Evolutionary conservation across 2,888 invertebrate genomes (phyloP).

Genomic region (Ochropacha duplaris): DNA sequence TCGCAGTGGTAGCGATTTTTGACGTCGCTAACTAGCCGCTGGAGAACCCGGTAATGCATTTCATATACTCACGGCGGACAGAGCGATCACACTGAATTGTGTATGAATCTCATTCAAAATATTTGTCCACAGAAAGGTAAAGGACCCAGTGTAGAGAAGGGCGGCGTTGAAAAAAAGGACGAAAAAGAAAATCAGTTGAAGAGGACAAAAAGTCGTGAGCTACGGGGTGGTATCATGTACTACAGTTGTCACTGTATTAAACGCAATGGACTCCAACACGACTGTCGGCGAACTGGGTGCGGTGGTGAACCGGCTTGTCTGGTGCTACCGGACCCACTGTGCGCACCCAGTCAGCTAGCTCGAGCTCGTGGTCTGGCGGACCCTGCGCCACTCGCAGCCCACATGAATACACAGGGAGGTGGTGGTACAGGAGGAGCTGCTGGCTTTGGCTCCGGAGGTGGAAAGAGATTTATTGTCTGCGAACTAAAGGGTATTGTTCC

Average conservation of each 20-base stretch:
- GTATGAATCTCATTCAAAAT: conserved; percentile 10
- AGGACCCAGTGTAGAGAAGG: conserved; percentile 54
- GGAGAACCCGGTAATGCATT: conserved; percentile 56
- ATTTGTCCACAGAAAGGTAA: conserved; percentile 56
- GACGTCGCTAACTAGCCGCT: conserved; percentile 39
- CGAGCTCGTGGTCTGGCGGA: conserved; percentile 72
- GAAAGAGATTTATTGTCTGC: conserved; percentile 74
- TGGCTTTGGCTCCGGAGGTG: conserved; percentile 40
- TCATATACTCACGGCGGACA: conserved; percentile 62
- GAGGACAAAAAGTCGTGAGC: conserved; percentile 77
- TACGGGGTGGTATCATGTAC: conserved; percentile 81
- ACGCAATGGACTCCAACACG: conserved; percentile 84
- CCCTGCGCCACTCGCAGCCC: conserved; percentile 59
- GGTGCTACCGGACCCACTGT: conserved; percentile 78
- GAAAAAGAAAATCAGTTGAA: conserved; percentile 74
- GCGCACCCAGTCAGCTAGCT: conserved; percentile 79
- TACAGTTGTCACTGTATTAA: conserved; percentile 83
- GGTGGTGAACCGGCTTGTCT: conserved; percentile 79
- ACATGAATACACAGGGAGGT: conserved; percentile 45
- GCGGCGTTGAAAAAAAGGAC: conserved; percentile 63
- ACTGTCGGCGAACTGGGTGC: conserved; percentile 80
- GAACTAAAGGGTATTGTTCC: conserved; percentile 69
- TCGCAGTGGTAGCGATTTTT: conserved; percentile 67
- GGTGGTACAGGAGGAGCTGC: conserved; percentile 37
- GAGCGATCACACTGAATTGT: conserved; percentile 16